Evolutionary conservation across 2,888 invertebrate species (phyloP).

Genomic region (Lepidocyrtoides sp.): DNA sequence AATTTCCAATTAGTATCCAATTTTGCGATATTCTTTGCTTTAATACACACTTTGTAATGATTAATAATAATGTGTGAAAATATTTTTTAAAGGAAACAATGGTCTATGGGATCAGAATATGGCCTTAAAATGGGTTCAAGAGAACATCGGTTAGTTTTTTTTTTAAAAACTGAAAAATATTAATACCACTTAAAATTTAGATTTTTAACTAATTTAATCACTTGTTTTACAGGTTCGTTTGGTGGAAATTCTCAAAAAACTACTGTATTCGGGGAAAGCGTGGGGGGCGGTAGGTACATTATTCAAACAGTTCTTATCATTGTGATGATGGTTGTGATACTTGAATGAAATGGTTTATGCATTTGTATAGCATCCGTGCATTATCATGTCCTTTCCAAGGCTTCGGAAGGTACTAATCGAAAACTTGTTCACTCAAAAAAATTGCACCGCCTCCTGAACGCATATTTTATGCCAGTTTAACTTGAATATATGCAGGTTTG

Average conservation of each 20-base stretch:
- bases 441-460: neutral
- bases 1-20: too few relatives aligned
- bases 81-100: constrained; percentile 37
- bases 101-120: constrained; percentile 52
- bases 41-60: neutral
- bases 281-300: constrained; percentile 35
- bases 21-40: too few relatives aligned
- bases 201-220: too few relatives aligned
- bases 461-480: neutral
- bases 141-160: constrained; percentile 56
- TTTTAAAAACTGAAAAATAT: too few relatives aligned
- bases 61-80: neutral
- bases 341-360: too few relatives aligned
- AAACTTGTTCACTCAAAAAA: too few relatives aligned
- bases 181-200: too few relatives aligned
- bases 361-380: constrained; percentile 64
- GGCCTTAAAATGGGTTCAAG: constrained; percentile 54
- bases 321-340: too few relatives aligned
- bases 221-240: too few relatives aligned
- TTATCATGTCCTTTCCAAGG: constrained; percentile 59
- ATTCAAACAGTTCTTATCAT: too few relatives aligned
- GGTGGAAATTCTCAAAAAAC: constrained; percentile 45
- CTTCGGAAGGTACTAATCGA: constrained; percentile 37
- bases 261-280: constrained; percentile 48
- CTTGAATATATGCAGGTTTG: constrained; percentile 11